Evolutionary conservation across 2,113 vertebrate genomes (phyloP).

Genomic region (Pungitius pungitius): DNA sequence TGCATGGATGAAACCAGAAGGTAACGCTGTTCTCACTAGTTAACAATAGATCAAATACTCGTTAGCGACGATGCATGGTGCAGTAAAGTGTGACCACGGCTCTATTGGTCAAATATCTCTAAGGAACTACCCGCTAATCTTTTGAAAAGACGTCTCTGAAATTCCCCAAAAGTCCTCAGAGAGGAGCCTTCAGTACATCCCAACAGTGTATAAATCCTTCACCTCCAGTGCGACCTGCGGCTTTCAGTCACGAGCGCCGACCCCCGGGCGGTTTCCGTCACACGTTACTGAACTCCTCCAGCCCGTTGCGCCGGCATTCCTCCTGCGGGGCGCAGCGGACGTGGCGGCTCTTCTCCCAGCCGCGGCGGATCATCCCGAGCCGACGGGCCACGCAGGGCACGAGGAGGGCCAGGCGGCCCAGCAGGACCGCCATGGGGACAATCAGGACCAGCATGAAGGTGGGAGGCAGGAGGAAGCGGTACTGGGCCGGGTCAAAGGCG

Average conservation of each 20-base stretch:
- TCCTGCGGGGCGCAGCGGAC: slow-evolving; percentile 71
- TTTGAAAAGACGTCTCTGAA: not conserved
- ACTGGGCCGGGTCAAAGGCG: slow-evolving; percentile 84
- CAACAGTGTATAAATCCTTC: slow-evolving; percentile 28
- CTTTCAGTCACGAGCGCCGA: slow-evolving; percentile 5
- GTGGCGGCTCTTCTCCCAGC: slow-evolving; percentile 85
- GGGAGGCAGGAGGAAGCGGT: slow-evolving; percentile 91
- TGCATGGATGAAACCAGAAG: slow-evolving; percentile 1
- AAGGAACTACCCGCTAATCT: slow-evolving; percentile 5
- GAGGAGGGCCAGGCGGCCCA: slow-evolving; percentile 82
- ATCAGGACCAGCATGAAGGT: slow-evolving; percentile 88
- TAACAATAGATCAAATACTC: too few species aligned
- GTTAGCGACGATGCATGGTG: slow-evolving; percentile 8
- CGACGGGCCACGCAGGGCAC: slow-evolving; percentile 84
- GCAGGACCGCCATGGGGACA: slow-evolving; percentile 83
- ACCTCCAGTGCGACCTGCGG: slow-evolving; percentile 10
- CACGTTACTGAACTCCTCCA: slow-evolving; percentile 73
- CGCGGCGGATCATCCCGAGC: slow-evolving; percentile 87
- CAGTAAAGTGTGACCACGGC: not conserved
- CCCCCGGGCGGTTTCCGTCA: slow-evolving; percentile 16
- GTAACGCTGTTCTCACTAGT: not conserved
- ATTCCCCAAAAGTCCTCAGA: not conserved
- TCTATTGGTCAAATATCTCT: not conserved
- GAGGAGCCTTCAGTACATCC: slow-evolving; percentile 14
- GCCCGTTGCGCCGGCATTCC: slow-evolving; percentile 32